Percentiles rank a stretch among this genome's conserved stretches.
Conservation (phyloP, 2,888 invertebrate genomes). For the Gymnosoma rotundatum region DNA sequence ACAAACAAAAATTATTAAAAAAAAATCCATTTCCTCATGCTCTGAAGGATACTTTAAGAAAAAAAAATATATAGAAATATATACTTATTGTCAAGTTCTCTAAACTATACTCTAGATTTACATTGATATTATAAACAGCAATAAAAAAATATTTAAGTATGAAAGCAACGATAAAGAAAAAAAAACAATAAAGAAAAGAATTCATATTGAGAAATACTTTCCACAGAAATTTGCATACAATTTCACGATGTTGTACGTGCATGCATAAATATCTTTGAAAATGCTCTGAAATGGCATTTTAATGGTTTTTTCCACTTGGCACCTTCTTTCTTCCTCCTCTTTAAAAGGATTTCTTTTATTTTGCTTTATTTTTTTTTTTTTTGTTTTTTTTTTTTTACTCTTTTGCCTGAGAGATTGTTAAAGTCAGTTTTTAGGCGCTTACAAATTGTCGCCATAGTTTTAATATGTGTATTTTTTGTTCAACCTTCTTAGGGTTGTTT, state of each 20-base stretch:
- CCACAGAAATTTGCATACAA: constrained; percentile 68
- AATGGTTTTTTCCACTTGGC: constrained; percentile 72
- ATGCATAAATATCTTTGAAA: constrained; percentile 65
- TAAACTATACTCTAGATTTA: constrained; percentile 19
- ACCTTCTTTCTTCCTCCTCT: constrained; percentile 35
- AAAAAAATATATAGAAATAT: neutral
- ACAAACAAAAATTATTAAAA: neutral
- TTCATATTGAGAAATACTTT: constrained; percentile 70
- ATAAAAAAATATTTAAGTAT: constrained; percentile 13
- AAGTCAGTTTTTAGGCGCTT: constrained; percentile 66
- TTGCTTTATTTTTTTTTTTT: constrained; percentile 1
- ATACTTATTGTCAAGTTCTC: constrained; percentile 22
- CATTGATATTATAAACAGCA: constrained; percentile 40
- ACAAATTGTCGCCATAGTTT: constrained; percentile 62
- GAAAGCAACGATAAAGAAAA: constrained; percentile 3
- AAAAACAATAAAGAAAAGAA: constrained; percentile 54
- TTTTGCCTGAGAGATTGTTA: constrained; percentile 34
- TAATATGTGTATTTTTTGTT: constrained; percentile 5
- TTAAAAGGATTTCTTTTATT: constrained; percentile 39
- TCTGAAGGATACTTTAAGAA: constrained; percentile 33
- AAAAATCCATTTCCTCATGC: neutral
- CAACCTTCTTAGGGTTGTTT: constrained; percentile 44
- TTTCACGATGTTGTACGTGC: constrained; percentile 55
- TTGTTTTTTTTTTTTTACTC: no score
- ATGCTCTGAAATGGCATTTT: constrained; percentile 72